These are phyloP conservation scores for Augiades crinisus DNA, from an alignment of 2,888 invertebrate genomes.

Conservation along the genomic window DNA sequence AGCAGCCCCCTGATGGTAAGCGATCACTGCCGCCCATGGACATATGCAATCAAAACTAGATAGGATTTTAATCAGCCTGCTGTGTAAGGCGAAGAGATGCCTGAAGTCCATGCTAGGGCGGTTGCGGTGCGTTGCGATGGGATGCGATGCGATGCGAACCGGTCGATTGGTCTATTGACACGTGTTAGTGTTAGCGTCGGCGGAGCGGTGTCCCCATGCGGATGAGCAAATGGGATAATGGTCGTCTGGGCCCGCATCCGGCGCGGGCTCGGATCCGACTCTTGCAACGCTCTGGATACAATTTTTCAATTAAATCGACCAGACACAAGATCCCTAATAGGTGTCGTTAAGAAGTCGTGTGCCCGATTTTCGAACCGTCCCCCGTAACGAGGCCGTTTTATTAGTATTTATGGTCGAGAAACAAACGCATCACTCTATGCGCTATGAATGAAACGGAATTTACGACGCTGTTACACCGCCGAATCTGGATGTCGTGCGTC, in stretches of 20 bases:
- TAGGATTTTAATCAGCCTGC: too few species aligned
- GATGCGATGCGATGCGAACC: too few species aligned
- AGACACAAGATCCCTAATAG: constrained; percentile 81
- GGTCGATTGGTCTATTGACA: constrained; percentile 69
- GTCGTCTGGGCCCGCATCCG: constrained; percentile 81
- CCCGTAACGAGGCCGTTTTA: constrained; percentile 77
- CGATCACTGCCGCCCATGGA: too few species aligned
- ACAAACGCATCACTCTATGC: constrained; percentile 62
- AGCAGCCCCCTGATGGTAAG: too few species aligned
- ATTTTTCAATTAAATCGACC: constrained; percentile 81
- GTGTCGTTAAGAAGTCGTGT: constrained; percentile 81
- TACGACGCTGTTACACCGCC: constrained; percentile 62
- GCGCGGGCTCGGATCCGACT: constrained; percentile 76
- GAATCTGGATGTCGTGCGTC: too few species aligned
- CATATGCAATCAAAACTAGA: too few species aligned
- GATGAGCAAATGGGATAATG: constrained; percentile 81
- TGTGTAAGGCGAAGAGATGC: too few species aligned
- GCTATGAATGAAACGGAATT: constrained; percentile 72
- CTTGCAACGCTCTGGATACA: constrained; percentile 78
- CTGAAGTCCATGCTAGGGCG: too few species aligned
- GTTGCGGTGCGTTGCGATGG: too few species aligned
- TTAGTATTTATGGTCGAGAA: constrained; percentile 77
- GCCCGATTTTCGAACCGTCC: constrained; percentile 79
- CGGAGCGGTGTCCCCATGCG: constrained; percentile 68
- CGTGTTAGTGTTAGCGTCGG: constrained; percentile 49